phyloP scores from a whole-genome alignment of 2,888 invertebrate genomes.

The Miltochrista miniata region DNA sequence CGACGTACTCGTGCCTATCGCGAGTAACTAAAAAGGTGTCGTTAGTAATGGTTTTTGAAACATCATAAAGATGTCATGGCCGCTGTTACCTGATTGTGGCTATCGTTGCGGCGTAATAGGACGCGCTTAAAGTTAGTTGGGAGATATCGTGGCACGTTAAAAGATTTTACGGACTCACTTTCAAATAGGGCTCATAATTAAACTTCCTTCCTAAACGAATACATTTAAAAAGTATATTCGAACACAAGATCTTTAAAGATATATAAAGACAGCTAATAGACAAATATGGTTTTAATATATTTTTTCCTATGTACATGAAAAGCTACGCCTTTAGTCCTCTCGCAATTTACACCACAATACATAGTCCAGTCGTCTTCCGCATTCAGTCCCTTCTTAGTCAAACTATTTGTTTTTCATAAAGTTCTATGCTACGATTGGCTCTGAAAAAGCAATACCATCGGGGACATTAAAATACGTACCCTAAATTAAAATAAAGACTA shows the following conservation, averaged over 20 bases:
- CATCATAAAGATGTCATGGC: constrained; percentile 82
- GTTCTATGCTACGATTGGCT: too few relatives aligned
- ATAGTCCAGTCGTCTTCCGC: too few relatives aligned
- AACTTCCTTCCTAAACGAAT: constrained; percentile 6
- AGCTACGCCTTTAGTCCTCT: too few relatives aligned
- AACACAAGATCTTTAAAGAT: background rate
- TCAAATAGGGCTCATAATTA: constrained; percentile 13
- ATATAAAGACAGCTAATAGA: too few relatives aligned
- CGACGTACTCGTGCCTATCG: constrained; percentile 71
- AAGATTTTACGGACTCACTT: constrained; percentile 29
- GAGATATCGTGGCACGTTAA: constrained; percentile 42
- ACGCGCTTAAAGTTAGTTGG: constrained; percentile 57
- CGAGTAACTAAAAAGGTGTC: constrained; percentile 83
- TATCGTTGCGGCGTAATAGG: constrained; percentile 59
- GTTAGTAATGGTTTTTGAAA: constrained; percentile 82
- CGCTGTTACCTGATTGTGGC: constrained; percentile 78
- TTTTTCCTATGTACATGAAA: too few relatives aligned
- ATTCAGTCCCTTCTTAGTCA: too few relatives aligned
- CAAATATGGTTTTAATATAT: too few relatives aligned
- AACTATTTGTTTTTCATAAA: too few relatives aligned
- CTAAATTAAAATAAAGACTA: too few relatives aligned
- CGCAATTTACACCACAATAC: too few relatives aligned
- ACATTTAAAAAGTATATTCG: constrained; percentile 7
- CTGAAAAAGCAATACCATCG: too few relatives aligned
- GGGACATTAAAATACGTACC: too few relatives aligned